Conservation (phyloP, 92 coral and sea anemone genomes). For the Zoanthus sociatus region DNA sequence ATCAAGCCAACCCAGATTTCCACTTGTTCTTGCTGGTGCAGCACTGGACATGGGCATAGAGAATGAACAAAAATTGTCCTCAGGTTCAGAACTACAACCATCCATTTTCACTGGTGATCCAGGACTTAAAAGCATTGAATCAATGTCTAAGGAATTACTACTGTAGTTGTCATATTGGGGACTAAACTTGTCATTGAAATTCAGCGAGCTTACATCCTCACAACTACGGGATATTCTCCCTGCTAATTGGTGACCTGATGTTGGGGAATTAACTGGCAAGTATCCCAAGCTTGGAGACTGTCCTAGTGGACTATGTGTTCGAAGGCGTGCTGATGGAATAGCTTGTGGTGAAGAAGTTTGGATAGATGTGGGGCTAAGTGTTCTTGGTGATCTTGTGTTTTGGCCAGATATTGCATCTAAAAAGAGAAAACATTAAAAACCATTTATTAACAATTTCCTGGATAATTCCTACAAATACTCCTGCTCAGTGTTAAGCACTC, state of each 20-base stretch:
- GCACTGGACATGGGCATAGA: constrained; percentile 70
- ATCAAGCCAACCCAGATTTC: constrained; percentile 81
- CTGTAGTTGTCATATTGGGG: constrained; percentile 72
- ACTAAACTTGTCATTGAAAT: constrained; percentile 62
- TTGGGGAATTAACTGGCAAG: constrained; percentile 52
- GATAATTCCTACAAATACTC: not conserved
- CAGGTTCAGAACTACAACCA: constrained; percentile 67
- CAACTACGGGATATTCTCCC: constrained; percentile 84
- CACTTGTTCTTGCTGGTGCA: constrained; percentile 56
- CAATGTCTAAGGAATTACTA: constrained; percentile 79
- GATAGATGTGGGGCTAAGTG: constrained; percentile 31
- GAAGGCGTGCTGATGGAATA: constrained; percentile 17
- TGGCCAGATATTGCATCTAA: constrained; percentile 41
- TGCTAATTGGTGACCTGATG: constrained; percentile 59
- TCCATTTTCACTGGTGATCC: constrained; percentile 95
- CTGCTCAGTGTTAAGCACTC: not conserved
- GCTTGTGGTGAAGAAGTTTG: constrained; percentile 48
- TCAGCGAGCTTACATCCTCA: constrained; percentile 72
- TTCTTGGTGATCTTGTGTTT: constrained; percentile 31
- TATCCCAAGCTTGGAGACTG: constrained; percentile 77
- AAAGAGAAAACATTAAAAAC: not conserved
- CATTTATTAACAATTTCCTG: not conserved
- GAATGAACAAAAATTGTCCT: constrained; percentile 57
- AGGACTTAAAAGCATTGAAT: constrained; percentile 80
- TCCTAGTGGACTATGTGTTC: constrained; percentile 45